phyloP scores from a whole-genome alignment of 2,113 vertebrate species.

The Mola mola region DNA sequence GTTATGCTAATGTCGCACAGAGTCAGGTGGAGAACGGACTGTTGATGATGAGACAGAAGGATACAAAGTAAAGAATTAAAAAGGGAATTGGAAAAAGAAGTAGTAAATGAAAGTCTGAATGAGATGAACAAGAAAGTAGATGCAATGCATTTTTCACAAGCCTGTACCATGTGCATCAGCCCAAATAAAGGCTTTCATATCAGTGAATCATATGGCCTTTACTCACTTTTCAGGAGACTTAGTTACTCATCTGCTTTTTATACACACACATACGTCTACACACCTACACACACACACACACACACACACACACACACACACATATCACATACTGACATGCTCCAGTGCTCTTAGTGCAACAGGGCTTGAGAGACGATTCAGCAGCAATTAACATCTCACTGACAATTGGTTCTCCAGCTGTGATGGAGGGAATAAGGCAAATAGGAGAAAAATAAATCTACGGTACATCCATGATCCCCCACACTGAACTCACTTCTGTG shows the following conservation, averaged over 20 bases:
- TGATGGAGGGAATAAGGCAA: slow-evolving; percentile 47
- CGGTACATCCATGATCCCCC: slow-evolving; percentile 18
- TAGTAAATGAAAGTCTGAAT: background rate
- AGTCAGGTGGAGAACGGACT: slow-evolving; percentile 53
- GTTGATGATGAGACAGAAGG: slow-evolving; percentile 13
- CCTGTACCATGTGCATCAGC: background rate
- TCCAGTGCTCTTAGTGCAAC: slow-evolving; percentile 36
- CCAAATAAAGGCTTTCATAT: slow-evolving; percentile 10
- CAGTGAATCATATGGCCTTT: slow-evolving; percentile 15
- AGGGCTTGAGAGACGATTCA: slow-evolving; percentile 32
- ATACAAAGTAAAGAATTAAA: background rate
- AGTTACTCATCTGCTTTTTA: slow-evolving; percentile 9
- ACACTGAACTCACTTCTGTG: slow-evolving; percentile 5
- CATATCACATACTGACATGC: slow-evolving; percentile 39
- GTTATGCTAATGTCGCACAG: slow-evolving; percentile 53
- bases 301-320: slow-evolving; percentile 15
- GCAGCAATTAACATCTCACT: slow-evolving; percentile 68
- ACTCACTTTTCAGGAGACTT: slow-evolving; percentile 3
- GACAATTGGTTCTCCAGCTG: slow-evolving; percentile 68
- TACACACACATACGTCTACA: slow-evolving; percentile 1
- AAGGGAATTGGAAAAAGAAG: background rate
- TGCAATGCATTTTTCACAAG: background rate
- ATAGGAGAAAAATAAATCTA: slow-evolving; percentile 37
- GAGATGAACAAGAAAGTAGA: background rate
- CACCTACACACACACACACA: slow-evolving; percentile 1